phyloP scores from a whole-genome alignment of 2,797 vertebrate genomes.

The Enteromius radiatus region DNA sequence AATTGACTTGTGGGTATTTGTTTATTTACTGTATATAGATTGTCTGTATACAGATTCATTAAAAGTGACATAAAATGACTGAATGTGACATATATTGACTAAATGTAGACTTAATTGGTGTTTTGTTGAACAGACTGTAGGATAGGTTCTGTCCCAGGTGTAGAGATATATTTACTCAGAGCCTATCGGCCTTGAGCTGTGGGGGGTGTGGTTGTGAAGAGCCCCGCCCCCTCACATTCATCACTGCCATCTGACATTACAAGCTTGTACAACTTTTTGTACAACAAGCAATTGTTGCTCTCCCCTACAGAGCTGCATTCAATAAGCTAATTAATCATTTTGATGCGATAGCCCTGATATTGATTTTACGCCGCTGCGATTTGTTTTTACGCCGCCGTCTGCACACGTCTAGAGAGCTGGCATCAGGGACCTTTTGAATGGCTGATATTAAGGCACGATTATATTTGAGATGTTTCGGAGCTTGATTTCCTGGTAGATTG shows the following conservation, averaged over 20 bases:
- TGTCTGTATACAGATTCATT: neutral
- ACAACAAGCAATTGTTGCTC: constrained; percentile 32
- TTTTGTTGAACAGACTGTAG: neutral
- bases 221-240: constrained; percentile 16
- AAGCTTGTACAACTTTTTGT: constrained; percentile 24
- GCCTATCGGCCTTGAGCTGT: constrained; percentile 4
- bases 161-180: constrained; percentile 22
- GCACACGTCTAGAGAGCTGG: neutral
- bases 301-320: constrained; percentile 19
- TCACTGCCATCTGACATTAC: constrained; percentile 21
- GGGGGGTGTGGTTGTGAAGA: neutral
- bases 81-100: neutral
- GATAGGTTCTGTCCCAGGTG: neutral
- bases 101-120: neutral
- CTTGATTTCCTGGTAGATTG: constrained; percentile 16
- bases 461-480: constrained; percentile 3
- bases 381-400: constrained; percentile 17
- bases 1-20: neutral
- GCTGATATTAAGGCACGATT: constrained; percentile 1
- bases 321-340: constrained; percentile 40
- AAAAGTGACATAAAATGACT: neutral
- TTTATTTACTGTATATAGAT: neutral
- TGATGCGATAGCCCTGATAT: constrained; percentile 29
- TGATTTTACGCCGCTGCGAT: constrained; percentile 33
- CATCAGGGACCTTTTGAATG: neutral